Evolutionary conservation across 2,797 vertebrate species (phyloP).

Genomic region (Odontamblyopus lacepedii): DNA sequence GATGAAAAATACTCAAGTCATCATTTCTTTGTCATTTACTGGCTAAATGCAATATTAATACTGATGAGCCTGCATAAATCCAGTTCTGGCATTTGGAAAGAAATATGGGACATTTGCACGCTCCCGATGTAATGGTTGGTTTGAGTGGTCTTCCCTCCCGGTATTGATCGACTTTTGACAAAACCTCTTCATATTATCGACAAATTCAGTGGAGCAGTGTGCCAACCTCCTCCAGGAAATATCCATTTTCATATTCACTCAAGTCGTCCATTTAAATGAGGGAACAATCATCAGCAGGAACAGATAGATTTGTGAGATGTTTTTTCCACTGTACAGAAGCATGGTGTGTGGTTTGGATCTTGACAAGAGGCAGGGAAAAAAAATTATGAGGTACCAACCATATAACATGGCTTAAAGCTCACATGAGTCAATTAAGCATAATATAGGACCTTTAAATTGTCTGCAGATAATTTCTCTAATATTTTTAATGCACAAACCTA

Average conservation of each 20-base stretch:
- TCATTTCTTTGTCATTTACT: conserved; percentile 52
- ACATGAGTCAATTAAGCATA: too few species aligned
- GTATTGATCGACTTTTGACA: conserved; percentile 68
- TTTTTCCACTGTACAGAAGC: neutral
- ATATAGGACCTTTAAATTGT: too few species aligned
- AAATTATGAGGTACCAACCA: too few species aligned
- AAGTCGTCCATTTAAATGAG: conserved; percentile 1
- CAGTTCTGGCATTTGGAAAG: conserved; percentile 49
- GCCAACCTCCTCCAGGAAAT: conserved; percentile 48
- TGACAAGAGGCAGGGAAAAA: neutral
- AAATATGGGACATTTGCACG: conserved; percentile 65
- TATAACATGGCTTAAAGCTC: too few species aligned
- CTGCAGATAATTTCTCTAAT: neutral
- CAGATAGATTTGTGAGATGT: conserved; percentile 12
- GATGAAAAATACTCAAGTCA: conserved; percentile 6
- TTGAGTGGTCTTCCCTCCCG: conserved; percentile 47
- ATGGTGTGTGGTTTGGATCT: neutral
- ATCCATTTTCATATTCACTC: conserved; percentile 58
- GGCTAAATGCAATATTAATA: conserved; percentile 32
- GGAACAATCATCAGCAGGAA: neutral
- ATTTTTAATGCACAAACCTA: neutral
- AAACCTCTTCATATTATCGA: conserved; percentile 63
- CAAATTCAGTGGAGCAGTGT: conserved; percentile 51
- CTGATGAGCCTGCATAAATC: conserved; percentile 30
- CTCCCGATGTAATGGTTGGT: conserved; percentile 50